phyloP scores from a whole-genome alignment of 2,113 vertebrate genomes.

The Zosterops hypoxanthus region DNA sequence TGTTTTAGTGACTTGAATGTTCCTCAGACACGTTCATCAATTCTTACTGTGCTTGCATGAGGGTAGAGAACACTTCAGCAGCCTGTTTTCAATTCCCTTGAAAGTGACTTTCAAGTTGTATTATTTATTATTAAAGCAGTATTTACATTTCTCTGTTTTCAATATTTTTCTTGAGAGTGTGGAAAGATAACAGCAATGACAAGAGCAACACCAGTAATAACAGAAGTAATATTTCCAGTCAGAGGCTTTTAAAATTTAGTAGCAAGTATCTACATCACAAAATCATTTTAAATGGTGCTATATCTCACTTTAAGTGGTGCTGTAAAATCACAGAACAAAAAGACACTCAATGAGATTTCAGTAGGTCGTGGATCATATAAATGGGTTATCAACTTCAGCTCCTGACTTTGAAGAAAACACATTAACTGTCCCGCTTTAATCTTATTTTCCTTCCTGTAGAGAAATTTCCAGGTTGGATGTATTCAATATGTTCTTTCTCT shows the following conservation, averaged over 20 bases:
- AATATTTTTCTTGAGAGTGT: background rate
- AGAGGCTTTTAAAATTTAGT: background rate
- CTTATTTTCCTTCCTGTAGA: background rate
- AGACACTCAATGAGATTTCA: background rate
- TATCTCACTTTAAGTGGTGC: background rate
- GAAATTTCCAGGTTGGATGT: background rate
- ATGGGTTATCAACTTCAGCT: background rate
- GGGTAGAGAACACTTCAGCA: background rate
- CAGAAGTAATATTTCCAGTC: background rate
- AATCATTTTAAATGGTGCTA: background rate
- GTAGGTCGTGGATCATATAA: background rate
- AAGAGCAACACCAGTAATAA: background rate
- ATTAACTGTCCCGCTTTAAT: background rate
- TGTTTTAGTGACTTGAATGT: fast-evolving
- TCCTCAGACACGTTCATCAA: background rate
- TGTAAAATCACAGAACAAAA: background rate
- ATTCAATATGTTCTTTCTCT: background rate
- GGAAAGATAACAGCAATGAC: background rate
- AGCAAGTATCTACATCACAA: background rate
- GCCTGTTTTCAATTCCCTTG: background rate
- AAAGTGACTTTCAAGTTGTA: background rate
- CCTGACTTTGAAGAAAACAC: background rate
- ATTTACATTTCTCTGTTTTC: background rate
- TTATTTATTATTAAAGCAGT: background rate
- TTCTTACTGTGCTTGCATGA: background rate